A percentile compares a stretch with the other conserved stretches of the same genome.
These are phyloP conservation scores for Phyto melanocephala DNA, from an alignment of 2,888 invertebrate genomes.

Conservation along the genomic window DNA sequence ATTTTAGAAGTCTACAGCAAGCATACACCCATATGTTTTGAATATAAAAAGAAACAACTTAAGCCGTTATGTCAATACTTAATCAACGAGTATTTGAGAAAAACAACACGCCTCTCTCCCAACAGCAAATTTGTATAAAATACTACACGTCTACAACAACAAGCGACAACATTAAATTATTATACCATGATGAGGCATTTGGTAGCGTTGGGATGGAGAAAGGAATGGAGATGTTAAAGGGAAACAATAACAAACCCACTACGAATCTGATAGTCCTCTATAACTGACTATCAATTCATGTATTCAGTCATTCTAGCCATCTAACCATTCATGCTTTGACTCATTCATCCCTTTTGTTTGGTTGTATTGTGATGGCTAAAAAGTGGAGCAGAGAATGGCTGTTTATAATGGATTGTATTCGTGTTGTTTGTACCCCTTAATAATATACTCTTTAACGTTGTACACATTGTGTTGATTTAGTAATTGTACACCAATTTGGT, in stretches of 20 bases:
- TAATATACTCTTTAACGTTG: neutral
- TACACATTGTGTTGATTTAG: slow-evolving; percentile 62
- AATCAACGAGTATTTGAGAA: slow-evolving; percentile 49
- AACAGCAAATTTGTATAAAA: neutral
- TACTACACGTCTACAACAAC: neutral
- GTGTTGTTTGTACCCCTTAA: slow-evolving; percentile 6
- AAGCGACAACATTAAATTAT: neutral
- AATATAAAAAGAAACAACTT: slow-evolving; percentile 19
- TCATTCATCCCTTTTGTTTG: slow-evolving; percentile 17
- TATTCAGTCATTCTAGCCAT: neutral
- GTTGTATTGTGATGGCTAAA: neutral
- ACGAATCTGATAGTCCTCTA: slow-evolving; percentile 25
- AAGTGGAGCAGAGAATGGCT: neutral
- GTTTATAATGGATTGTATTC: slow-evolving; percentile 43
- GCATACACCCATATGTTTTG: neutral
- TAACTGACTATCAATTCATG: slow-evolving; percentile 17
- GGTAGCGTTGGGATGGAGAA: neutral
- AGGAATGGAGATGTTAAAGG: neutral
- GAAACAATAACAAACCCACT: slow-evolving; percentile 7
- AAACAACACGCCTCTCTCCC: slow-evolving; percentile 17
- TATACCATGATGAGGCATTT: neutral
- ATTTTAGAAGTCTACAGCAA: neutral
- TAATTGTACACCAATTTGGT: slow-evolving; percentile 78
- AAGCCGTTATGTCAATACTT: slow-evolving; percentile 58
- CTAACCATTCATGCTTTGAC: neutral